phyloP scores from a whole-genome alignment of 2,888 invertebrate genomes.

The Synergus umbraculus region DNA sequence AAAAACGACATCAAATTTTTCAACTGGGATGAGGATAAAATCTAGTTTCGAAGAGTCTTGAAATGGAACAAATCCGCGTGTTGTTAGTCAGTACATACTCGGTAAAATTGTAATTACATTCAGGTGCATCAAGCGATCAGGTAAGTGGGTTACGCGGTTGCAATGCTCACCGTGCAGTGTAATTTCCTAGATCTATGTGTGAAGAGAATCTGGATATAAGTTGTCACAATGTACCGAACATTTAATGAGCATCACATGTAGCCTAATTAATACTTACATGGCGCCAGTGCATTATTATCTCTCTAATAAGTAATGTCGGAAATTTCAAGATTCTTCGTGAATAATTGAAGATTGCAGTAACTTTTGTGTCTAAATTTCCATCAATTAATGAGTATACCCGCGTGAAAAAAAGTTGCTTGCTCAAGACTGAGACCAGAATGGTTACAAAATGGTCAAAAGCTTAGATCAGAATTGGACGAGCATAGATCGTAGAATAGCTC shows the following conservation, averaged over 20 bases:
- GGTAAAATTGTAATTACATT: not conserved
- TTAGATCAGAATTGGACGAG: no score
- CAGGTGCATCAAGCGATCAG: not conserved
- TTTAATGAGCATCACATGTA: not conserved
- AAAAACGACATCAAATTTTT: no score
- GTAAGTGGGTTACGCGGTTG: slow-evolving; percentile 2
- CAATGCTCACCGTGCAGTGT: not conserved
- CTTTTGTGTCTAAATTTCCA: not conserved
- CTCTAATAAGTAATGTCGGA: not conserved
- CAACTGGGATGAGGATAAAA: not conserved
- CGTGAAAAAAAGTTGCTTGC: no score
- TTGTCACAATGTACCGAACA: not conserved
- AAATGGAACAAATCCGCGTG: not conserved
- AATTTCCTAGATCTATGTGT: not conserved
- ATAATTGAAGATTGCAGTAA: no score
- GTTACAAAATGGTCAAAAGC: no score
- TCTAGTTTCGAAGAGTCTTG: not conserved
- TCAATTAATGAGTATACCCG: not conserved
- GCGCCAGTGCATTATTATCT: not conserved
- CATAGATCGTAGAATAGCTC: no score
- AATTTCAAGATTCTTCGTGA: not conserved
- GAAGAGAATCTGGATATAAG: not conserved
- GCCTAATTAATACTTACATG: slow-evolving; percentile 2
- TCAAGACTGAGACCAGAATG: no score
- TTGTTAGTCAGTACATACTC: not conserved